phyloP scores from a whole-genome alignment of 2,113 vertebrate genomes.

The Pseudorasbora parva region DNA sequence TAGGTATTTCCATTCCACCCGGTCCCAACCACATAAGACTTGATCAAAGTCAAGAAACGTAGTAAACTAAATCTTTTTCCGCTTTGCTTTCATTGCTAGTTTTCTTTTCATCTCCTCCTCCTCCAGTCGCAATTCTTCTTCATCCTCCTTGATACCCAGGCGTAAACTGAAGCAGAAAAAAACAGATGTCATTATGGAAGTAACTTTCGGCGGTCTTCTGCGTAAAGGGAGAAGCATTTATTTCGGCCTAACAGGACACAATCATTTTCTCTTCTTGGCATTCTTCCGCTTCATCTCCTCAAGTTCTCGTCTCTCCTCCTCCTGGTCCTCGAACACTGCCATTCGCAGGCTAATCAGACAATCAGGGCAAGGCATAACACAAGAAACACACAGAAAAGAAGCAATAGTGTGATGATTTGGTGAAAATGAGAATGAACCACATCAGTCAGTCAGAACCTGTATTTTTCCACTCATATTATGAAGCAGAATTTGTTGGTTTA shows the following conservation, averaged over 20 bases:
- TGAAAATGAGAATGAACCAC: conserved; percentile 8
- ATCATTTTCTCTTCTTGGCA: conserved; percentile 80
- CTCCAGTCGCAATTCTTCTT: conserved; percentile 59
- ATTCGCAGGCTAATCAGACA: conserved; percentile 80
- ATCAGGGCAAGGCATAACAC: conserved; percentile 28
- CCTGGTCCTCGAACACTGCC: conserved; percentile 88
- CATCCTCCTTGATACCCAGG: conserved; percentile 63
- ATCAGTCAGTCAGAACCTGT: not conserved
- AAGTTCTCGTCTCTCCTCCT: conserved; percentile 85
- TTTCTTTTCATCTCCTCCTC: conserved; percentile 61
- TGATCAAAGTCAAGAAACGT: conserved; percentile 12
- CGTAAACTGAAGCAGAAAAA: conserved; percentile 55
- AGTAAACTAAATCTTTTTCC: conserved; percentile 50
- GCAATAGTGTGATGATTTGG: conserved; percentile 37
- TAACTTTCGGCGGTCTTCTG: not conserved
- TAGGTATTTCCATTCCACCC: conserved; percentile 12
- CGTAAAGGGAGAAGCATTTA: not conserved
- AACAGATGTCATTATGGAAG: conserved; percentile 37
- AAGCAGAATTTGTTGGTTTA: conserved; percentile 60
- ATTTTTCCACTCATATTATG: not conserved
- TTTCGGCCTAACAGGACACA: conserved; percentile 8
- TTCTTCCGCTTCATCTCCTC: conserved; percentile 81
- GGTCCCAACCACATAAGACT: conserved; percentile 9
- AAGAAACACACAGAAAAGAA: conserved; percentile 28
- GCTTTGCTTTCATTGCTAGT: conserved; percentile 55